These are phyloP conservation scores for Ceratothoa steindachneri DNA, from an alignment of 2,888 invertebrate species.

Conservation along the genomic window DNA sequence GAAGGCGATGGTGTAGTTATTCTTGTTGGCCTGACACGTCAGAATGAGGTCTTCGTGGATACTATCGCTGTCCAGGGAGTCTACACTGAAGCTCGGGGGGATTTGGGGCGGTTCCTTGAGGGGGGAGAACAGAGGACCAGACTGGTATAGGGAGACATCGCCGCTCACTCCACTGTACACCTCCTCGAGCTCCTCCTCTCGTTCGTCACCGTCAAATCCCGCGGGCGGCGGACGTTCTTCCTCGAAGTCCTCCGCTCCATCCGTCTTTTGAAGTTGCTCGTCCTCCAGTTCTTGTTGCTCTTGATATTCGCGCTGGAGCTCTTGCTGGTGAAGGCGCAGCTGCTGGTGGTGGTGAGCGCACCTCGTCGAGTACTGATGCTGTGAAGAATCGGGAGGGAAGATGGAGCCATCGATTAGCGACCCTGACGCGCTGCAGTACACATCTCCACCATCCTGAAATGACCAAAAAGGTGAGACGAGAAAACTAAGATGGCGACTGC, in stretches of 20 bases:
- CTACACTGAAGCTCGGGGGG: slow-evolving; percentile 76
- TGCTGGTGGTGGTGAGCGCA: background rate
- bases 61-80: slow-evolving; percentile 82
- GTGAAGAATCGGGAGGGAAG: slow-evolving; percentile 58
- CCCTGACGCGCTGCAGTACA: slow-evolving; percentile 75
- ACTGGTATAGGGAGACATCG: slow-evolving; percentile 72
- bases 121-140: slow-evolving; percentile 83
- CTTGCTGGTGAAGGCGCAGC: background rate
- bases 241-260: slow-evolving; percentile 17
- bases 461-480: slow-evolving; percentile 56
- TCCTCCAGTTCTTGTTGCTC: background rate
- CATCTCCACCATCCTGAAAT: slow-evolving; percentile 66
- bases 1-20: slow-evolving; percentile 91
- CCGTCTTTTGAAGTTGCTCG: background rate
- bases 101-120: slow-evolving; percentile 65
- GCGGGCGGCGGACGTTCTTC: slow-evolving; percentile 6
- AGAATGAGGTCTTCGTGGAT: slow-evolving; percentile 77
- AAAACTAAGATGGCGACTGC: background rate
- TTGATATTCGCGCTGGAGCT: background rate
- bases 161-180: slow-evolving; percentile 87
- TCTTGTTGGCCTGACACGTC: slow-evolving; percentile 86
- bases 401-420: slow-evolving; percentile 76
- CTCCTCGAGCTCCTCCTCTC: slow-evolving; percentile 88
- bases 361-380: background rate
- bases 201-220: slow-evolving; percentile 71